Evolutionary conservation across 2,888 invertebrate species (phyloP).

Genomic region (Nasonovia ribisnigri): DNA sequence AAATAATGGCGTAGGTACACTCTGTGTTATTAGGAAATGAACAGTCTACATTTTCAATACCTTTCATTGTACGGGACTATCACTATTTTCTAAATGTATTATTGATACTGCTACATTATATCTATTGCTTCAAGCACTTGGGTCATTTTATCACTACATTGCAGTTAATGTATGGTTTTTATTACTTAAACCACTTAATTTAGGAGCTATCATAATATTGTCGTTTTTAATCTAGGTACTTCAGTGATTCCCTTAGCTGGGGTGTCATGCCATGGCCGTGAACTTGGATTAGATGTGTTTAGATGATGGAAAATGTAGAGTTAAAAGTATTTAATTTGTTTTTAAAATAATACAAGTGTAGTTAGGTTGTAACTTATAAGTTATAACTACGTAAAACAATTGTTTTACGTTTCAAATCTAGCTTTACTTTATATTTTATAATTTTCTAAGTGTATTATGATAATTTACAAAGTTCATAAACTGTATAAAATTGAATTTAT

Average conservation of each 20-base stretch:
- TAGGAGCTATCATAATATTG: neutral
- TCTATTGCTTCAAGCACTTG: neutral
- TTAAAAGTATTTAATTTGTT: neutral
- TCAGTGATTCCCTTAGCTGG: neutral
- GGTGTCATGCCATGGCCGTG: neutral
- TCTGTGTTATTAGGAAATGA: neutral
- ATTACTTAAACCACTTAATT: neutral
- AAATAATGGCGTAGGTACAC: neutral
- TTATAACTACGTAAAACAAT: too few species aligned
- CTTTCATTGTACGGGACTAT: neutral
- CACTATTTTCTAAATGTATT: neutral
- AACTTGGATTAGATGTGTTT: neutral
- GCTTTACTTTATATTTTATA: neutral
- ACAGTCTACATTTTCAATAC: neutral
- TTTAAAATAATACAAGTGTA: neutral
- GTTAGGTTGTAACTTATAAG: too few species aligned
- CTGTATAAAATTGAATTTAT: neutral
- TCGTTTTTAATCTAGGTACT: neutral
- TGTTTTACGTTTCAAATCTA: neutral
- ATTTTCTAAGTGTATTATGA: neutral
- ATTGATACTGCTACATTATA: neutral
- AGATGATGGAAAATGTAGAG: neutral
- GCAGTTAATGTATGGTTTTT: neutral
- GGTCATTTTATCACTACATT: slow-evolving; percentile 5
- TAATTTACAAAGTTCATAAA: neutral